phyloP scores from a whole-genome alignment of 2,888 invertebrate genomes.

The Tetramorium bicarinatum region DNA sequence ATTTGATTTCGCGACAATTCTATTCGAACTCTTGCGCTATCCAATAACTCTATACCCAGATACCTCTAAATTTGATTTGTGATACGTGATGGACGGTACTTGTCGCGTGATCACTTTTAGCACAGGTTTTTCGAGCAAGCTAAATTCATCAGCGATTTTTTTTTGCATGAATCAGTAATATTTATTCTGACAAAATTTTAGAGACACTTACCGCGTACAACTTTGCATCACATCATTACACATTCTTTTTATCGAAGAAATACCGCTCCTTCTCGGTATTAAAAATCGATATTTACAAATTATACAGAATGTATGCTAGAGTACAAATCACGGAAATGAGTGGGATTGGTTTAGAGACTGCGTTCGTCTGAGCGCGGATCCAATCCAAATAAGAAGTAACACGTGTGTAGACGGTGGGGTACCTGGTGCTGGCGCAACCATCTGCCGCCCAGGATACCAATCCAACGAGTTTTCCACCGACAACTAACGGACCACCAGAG shows the following conservation, averaged over 20 bases:
- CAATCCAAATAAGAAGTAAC: conserved; percentile 73
- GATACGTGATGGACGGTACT: neutral
- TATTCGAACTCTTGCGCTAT: conserved; percentile 22
- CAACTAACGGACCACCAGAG: conserved; percentile 81
- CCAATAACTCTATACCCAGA: conserved; percentile 23
- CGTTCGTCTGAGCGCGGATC: conserved; percentile 46
- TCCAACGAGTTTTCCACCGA: conserved; percentile 78
- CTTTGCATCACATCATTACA: neutral
- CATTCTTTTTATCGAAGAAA: neutral
- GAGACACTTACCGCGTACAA: neutral
- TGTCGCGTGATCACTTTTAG: neutral
- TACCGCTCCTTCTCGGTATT: neutral
- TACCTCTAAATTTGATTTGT: neutral
- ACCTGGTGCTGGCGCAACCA: conserved; percentile 76
- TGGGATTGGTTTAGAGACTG: conserved; percentile 50
- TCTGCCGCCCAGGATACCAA: conserved; percentile 78
- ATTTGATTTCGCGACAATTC: conserved; percentile 71
- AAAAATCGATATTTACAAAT: too few relatives aligned
- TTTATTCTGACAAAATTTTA: neutral
- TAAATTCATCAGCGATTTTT: neutral
- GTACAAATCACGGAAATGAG: neutral
- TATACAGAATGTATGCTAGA: neutral
- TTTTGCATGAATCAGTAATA: neutral
- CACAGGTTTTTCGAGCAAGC: neutral
- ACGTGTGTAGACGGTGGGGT: conserved; percentile 81